phyloP scores from a whole-genome alignment of 2,888 invertebrate genomes.

The Mylabris sibirica region DNA sequence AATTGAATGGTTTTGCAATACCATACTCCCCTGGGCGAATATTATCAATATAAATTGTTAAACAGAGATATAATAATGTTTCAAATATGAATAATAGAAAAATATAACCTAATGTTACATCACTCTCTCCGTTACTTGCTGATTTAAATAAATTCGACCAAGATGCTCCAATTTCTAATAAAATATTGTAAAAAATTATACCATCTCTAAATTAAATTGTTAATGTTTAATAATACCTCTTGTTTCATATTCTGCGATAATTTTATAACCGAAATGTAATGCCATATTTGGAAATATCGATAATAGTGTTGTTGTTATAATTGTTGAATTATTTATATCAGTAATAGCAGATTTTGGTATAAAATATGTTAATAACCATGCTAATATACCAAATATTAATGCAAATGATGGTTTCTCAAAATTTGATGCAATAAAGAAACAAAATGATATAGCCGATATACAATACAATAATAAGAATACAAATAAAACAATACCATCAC shows the following conservation, averaged over 20 bases:
- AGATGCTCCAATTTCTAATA: conserved; percentile 60
- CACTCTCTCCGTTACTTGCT: conserved; percentile 51
- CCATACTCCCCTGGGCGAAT: conserved; percentile 69
- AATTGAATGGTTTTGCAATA: conserved; percentile 63
- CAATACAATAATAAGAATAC: conserved; percentile 77
- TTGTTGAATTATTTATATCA: conserved; percentile 32
- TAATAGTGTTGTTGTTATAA: conserved; percentile 41
- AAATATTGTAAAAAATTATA: conserved; percentile 12
- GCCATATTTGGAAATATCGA: conserved; percentile 57
- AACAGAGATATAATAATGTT: conserved; percentile 62
- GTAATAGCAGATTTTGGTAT: conserved; percentile 46
- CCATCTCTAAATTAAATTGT: no score
- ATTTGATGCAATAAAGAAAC: conserved; percentile 79
- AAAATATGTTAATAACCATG: conserved; percentile 56
- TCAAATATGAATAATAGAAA: conserved; percentile 64
- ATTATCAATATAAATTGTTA: conserved; percentile 69
- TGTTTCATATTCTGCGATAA: conserved; percentile 54
- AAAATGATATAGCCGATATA: conserved; percentile 74
- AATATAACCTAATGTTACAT: conserved; percentile 55
- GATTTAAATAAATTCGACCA: conserved; percentile 61
- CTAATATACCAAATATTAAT: conserved; percentile 53
- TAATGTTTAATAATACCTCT: conserved; percentile 52
- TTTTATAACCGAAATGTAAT: conserved; percentile 53
- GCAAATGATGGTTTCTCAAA: conserved; percentile 70
- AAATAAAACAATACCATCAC: conserved; percentile 70